Conservation (phyloP, 2,888 invertebrate genomes). For the Aproaerema taeniolella region DNA sequence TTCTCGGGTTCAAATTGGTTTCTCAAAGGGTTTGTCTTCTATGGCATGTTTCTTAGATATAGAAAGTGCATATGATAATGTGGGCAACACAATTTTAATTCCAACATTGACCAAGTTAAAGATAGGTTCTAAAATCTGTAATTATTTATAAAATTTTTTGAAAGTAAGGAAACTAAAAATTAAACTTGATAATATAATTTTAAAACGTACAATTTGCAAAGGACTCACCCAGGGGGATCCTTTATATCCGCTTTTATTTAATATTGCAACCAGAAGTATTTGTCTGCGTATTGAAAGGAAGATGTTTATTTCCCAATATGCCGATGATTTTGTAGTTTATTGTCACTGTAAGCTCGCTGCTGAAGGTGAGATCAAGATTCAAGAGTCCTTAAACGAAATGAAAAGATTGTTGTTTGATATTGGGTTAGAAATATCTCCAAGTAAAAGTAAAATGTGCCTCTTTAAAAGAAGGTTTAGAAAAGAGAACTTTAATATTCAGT, state of each 20-base stretch:
- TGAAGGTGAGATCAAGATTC: background rate
- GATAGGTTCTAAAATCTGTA: background rate
- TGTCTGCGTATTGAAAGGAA: background rate
- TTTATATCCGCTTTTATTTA: background rate
- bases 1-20: background rate
- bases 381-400: background rate
- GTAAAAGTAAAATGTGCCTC: background rate
- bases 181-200: background rate
- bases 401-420: background rate
- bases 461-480: background rate
- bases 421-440: too few relatives aligned
- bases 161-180: background rate
- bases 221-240: constrained; percentile 2
- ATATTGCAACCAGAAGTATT: background rate
- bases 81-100: background rate
- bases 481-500: background rate
- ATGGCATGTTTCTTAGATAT: constrained; percentile 1
- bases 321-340: too few relatives aligned
- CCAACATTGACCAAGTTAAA: background rate
- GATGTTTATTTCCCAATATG: background rate
- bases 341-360: background rate
- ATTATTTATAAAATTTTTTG: background rate
- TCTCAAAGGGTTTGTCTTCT: background rate
- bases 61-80: background rate
- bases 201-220: background rate